Evolutionary conservation across 2,888 invertebrate species (phyloP), one percentile per base, ranked within the genome.

Genomic region (Volucella inflata): DNA sequence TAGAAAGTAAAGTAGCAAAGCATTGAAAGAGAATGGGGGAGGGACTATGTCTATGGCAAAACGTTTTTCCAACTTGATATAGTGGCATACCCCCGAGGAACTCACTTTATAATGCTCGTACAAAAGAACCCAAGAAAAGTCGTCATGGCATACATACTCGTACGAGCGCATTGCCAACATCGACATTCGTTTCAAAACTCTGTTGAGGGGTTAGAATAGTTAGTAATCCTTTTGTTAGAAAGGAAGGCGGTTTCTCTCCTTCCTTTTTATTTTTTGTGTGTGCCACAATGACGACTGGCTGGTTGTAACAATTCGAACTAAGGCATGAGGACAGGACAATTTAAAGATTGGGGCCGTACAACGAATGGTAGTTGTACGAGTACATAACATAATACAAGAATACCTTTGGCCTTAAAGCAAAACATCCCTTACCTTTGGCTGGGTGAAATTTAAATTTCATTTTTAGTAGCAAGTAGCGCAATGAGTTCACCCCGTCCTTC

Each of bases 81-180:
- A 60, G 68, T 74, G 68, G 50, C 55, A 14, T 14, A 46, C 51
- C 70, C 16, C 70, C 70, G 48, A 46, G 75, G 79, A 65, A 36
- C 21, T 44, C 36, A 46, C 59, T 80, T 72, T 40, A 40, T 57
- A 72, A 62, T 40, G 72, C 36, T 2, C 6, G 30, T 30, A 67
- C 50, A 67, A 82, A 77, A 82, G 64, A 64, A 78, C 55, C 21
- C 65, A 64, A 74, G 75, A 79, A 83, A 84, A 84, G 84, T 67
- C 84, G 84, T 67, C 84, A 79, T 84, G 40, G 64, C 74, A 78
- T 83, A 83, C 83, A 83, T 75, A 83, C 4, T n/a, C n/a, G n/a
- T n/a, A n/a, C n/a, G 30, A 30, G 30, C 30, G 30, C 30, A 30
- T 79, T 83, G 71, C 79, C 65, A 75, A 75, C 79, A 84, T 84